A percentile compares a stretch with the other conserved stretches of the same genome.
Conservation (phyloP, 2,113 vertebrate species). For the Campylomormyrus tamandua region DNA sequence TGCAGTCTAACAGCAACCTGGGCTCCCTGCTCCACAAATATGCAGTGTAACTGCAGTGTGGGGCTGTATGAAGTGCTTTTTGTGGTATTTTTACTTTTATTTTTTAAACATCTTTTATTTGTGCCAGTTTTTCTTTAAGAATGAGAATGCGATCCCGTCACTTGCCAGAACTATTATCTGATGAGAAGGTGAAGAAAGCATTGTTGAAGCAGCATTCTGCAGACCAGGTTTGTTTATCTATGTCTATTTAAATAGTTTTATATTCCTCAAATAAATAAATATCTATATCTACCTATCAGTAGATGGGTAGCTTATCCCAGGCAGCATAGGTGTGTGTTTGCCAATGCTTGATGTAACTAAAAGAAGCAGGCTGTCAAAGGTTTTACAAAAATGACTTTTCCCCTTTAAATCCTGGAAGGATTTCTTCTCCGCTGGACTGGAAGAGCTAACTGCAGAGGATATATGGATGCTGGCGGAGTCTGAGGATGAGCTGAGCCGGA, state of each 20-base stretch:
- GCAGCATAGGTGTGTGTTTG: not conserved
- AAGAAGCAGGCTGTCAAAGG: not conserved
- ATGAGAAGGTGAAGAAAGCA: slow-evolving; percentile 82
- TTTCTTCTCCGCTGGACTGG: slow-evolving; percentile 72
- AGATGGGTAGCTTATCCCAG: not conserved
- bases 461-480: slow-evolving; percentile 76
- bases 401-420: slow-evolving; percentile 55
- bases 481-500: slow-evolving; percentile 79
- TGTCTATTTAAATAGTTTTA: not conserved
- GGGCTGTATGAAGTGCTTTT: not conserved
- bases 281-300: not conserved
- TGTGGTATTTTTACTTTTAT: not conserved
- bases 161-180: slow-evolving; percentile 55
- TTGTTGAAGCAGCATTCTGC: slow-evolving; percentile 74
- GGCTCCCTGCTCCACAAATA: not conserved
- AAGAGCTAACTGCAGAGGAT: slow-evolving; percentile 81
- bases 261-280: not conserved
- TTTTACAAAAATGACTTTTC: not conserved
- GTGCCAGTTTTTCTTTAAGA: slow-evolving; percentile 51
- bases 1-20: slow-evolving; percentile 23
- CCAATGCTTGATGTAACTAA: not conserved
- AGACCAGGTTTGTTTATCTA: slow-evolving; percentile 65
- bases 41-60: not conserved
- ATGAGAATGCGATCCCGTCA: slow-evolving; percentile 53
- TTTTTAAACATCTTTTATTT: slow-evolving; percentile 3